phyloP scores from a whole-genome alignment of 2,888 invertebrate genomes.

The Zele albiditarsus region DNA sequence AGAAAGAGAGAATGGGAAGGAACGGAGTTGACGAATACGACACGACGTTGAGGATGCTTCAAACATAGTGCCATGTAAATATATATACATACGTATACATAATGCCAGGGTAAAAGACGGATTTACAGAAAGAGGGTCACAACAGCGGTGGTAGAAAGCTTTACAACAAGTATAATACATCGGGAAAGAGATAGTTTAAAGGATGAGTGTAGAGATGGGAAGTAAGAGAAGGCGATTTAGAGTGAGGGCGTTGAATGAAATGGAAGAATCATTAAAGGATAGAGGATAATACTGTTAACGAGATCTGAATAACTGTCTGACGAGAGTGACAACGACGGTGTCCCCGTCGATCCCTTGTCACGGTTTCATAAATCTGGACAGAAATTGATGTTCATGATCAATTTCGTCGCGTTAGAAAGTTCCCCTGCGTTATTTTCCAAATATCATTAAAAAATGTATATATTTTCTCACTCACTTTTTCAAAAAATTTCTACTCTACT shows the following conservation, averaged over 20 bases:
- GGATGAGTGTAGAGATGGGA: conserved; percentile 31
- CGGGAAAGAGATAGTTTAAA: conserved; percentile 6
- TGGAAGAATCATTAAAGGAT: conserved; percentile 16
- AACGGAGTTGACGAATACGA: conserved; percentile 40
- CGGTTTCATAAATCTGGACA: conserved; percentile 51
- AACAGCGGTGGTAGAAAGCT: background rate
- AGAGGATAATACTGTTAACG: conserved; percentile 60
- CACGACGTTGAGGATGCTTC: conserved; percentile 35
- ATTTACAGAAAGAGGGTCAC: conserved; percentile 16
- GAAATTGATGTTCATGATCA: background rate
- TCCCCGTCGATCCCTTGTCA: conserved; percentile 56
- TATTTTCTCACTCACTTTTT: too few species aligned
- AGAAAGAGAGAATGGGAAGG: conserved; percentile 36
- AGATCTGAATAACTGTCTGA: conserved; percentile 63
- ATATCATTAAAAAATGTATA: too few species aligned
- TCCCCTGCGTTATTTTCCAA: too few species aligned
- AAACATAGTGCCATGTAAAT: conserved; percentile 9
- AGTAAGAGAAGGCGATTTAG: conserved; percentile 24
- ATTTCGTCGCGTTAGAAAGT: background rate
- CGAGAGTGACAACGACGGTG: conserved; percentile 44
- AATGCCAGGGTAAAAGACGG: conserved; percentile 3
- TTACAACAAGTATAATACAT: conserved; percentile 36
- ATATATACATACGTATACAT: background rate
- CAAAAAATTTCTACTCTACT: background rate
- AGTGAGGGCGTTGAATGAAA: conserved; percentile 31